phyloP scores from a whole-genome alignment of 1,140 invertebrate species.

The Drosophila rhopaloa region DNA sequence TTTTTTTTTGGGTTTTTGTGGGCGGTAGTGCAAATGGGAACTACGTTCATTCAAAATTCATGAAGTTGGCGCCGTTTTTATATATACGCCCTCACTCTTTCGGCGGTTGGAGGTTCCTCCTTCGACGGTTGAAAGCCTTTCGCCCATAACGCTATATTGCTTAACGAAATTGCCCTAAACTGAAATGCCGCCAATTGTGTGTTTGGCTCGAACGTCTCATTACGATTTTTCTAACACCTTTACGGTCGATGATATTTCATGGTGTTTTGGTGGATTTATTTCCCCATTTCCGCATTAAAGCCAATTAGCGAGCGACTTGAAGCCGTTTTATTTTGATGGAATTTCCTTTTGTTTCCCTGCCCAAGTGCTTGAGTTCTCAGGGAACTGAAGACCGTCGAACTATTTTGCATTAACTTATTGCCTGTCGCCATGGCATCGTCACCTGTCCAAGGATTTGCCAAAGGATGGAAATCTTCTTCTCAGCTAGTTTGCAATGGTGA shows the following conservation, averaged over 20 bases:
- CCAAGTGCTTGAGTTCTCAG: constrained; percentile 5
- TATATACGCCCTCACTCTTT: constrained; percentile 39
- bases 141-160: constrained; percentile 48
- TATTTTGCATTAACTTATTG: constrained; percentile 57
- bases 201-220: constrained; percentile 44
- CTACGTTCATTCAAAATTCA: constrained; percentile 80
- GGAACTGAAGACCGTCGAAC: constrained; percentile 18
- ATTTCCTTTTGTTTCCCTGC: constrained; percentile 23
- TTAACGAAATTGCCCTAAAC: constrained; percentile 59
- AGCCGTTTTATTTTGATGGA: constrained; percentile 21
- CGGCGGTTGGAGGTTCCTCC: constrained; percentile 31
- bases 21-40: constrained; percentile 7
- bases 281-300: constrained; percentile 1
- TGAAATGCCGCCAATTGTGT: constrained; percentile 53
- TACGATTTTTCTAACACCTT: constrained; percentile 47
- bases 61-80: constrained; percentile 79
- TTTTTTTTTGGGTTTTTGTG: neutral
- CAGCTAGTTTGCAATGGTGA: constrained; percentile 1
- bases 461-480: constrained; percentile 4
- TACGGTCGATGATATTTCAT: constrained; percentile 65
- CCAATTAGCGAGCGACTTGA: constrained; percentile 40
- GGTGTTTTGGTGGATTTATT: constrained; percentile 20
- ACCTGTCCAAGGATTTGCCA: constrained; percentile 30
- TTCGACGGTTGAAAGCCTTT: constrained; percentile 56
- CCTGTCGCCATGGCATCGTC: constrained; percentile 39